phyloP scores from a whole-genome alignment of 2,113 vertebrate genomes.

The Nothoprocta pentlandii region DNA sequence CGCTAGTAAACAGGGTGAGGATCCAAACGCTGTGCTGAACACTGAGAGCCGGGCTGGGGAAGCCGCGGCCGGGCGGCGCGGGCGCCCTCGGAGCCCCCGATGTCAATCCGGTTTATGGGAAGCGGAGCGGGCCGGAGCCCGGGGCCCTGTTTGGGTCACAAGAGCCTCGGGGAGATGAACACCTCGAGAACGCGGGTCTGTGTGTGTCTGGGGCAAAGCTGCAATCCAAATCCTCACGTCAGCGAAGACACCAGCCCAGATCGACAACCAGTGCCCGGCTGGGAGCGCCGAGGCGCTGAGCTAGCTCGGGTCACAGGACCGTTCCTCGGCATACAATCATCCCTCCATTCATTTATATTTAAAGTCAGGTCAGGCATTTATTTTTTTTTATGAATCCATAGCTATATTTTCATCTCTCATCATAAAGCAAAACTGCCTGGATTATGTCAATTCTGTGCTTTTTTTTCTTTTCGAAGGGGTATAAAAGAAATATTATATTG shows the following conservation, averaged over 20 bases:
- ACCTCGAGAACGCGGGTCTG: conserved; percentile 75
- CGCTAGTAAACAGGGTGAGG: background rate
- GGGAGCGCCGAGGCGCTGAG: conserved; percentile 82
- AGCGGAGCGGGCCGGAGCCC: conserved; percentile 77
- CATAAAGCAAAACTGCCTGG: conserved; percentile 20
- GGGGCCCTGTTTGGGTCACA: conserved; percentile 65
- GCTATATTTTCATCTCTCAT: background rate
- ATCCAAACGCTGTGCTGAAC: background rate
- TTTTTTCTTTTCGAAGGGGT: background rate
- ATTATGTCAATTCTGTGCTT: background rate
- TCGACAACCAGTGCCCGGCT: conserved; percentile 88
- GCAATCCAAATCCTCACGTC: conserved; percentile 83
- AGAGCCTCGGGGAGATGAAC: conserved; percentile 61
- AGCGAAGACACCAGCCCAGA: conserved; percentile 85
- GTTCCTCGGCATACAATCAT: conserved; percentile 29
- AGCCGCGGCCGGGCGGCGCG: background rate
- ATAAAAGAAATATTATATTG: background rate
- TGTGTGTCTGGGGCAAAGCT: conserved; percentile 74
- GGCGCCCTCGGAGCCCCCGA: background rate
- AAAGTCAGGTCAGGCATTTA: conserved; percentile 26
- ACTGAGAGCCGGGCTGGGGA: background rate
- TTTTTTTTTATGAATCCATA: conserved; percentile 35
- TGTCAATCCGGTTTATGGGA: conserved; percentile 83
- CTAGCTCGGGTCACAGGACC: conserved; percentile 82
- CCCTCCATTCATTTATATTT: conserved; percentile 30